Evolutionary conservation across 2,888 invertebrate genomes (phyloP).

Genomic region (Eugnorisma glareosa): DNA sequence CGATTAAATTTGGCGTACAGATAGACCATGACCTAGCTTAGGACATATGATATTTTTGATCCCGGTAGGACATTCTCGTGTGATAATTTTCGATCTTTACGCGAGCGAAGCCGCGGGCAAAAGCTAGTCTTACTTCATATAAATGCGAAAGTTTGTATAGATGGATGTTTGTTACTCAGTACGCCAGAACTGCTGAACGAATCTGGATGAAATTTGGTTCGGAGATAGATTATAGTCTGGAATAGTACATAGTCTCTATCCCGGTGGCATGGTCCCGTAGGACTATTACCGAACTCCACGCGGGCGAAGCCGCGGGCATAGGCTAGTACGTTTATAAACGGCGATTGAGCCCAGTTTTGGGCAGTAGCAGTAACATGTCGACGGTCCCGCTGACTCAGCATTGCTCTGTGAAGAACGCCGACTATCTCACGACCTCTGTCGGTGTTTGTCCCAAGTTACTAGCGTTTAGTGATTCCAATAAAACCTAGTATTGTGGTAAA

Average conservation of each 20-base stretch:
- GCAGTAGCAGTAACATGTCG: conserved; percentile 71
- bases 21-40: not conserved
- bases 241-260: not conserved
- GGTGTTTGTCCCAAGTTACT: conserved; percentile 44
- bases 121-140: not conserved
- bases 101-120: not conserved
- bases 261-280: not conserved
- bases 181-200: not conserved
- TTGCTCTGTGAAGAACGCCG: conserved; percentile 77
- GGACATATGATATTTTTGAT: not conserved
- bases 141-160: conserved; percentile 11
- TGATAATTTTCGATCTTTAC: not conserved
- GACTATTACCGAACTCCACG: not conserved
- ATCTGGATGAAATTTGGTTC: not conserved
- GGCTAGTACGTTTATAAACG: conserved; percentile 33
- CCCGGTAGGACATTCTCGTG: not conserved
- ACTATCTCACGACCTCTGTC: conserved; percentile 78
- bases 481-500: not conserved
- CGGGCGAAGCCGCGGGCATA: not conserved
- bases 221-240: not conserved
- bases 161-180: not conserved
- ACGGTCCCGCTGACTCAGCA: conserved; percentile 82
- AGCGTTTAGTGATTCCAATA: conserved; percentile 37
- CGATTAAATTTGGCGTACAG: not conserved
- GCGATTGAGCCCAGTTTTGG: conserved; percentile 43